Percentiles rank a stretch among this genome's conserved stretches.
Evolutionary conservation across 2,797 vertebrate genomes (phyloP).

Genomic region (Thripadectes ignobilis): DNA sequence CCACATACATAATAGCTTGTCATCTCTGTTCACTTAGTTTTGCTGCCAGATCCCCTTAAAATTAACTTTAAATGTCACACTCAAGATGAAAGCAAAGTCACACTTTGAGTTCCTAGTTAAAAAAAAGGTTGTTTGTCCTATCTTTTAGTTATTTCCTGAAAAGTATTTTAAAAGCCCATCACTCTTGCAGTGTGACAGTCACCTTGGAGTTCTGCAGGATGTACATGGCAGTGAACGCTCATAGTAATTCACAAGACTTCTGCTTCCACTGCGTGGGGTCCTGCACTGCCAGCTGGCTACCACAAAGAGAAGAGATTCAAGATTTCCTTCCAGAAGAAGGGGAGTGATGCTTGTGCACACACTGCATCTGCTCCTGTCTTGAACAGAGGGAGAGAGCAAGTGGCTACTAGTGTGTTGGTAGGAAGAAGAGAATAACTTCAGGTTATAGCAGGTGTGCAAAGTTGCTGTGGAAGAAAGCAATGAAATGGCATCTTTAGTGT

Average conservation of each 20-base stretch:
- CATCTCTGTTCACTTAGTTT: background rate
- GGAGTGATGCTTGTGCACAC: background rate
- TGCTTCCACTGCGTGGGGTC: background rate
- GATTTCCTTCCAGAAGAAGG: background rate
- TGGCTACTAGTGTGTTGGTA: background rate
- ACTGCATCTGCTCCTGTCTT: background rate
- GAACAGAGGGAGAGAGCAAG: background rate
- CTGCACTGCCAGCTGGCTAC: background rate
- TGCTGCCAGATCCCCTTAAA: constrained; percentile 32
- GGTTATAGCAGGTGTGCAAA: background rate
- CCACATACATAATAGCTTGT: constrained; percentile 19
- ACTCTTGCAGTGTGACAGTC: background rate
- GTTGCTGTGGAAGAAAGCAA: background rate
- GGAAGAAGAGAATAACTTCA: background rate
- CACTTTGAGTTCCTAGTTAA: background rate
- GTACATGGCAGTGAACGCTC: background rate
- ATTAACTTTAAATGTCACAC: background rate
- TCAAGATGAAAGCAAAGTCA: background rate
- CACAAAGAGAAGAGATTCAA: background rate
- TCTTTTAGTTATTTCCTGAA: background rate
- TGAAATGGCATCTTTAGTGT: background rate
- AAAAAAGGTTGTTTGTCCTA: background rate
- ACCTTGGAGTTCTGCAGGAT: background rate
- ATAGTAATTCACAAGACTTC: background rate
- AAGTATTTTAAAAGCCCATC: background rate